Evolutionary conservation across 2,888 invertebrate genomes (phyloP).

Genomic region (Tenodera sinensis): DNA sequence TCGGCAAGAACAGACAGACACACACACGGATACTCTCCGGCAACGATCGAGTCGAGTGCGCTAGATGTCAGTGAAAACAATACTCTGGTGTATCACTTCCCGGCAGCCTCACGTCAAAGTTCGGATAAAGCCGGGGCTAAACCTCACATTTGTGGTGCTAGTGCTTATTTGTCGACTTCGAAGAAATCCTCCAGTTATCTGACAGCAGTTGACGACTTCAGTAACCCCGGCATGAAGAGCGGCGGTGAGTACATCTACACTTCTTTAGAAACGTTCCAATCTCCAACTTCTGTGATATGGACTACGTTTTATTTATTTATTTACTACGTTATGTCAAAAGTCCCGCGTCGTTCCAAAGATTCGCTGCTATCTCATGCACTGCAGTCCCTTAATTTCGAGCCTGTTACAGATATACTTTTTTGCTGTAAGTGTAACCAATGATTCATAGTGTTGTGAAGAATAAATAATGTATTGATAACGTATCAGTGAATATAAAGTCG

Average conservation of each 20-base stretch:
- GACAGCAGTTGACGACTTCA: background rate
- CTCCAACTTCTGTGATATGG: too few relatives aligned
- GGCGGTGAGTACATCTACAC: background rate
- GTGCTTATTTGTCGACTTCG: background rate
- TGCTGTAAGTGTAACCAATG: too few relatives aligned
- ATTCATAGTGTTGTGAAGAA: too few relatives aligned
- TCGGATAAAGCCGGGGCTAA: background rate
- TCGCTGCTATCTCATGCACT: too few relatives aligned
- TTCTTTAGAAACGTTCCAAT: too few relatives aligned
- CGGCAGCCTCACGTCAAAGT: background rate
- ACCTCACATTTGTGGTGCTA: background rate
- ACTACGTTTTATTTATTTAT: too few relatives aligned
- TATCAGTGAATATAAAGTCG: too few relatives aligned
- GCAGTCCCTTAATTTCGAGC: too few relatives aligned
- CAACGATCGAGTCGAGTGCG: background rate
- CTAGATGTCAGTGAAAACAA: slow-evolving; percentile 5
- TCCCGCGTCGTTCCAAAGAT: too few relatives aligned
- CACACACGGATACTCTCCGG: background rate
- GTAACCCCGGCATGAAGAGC: background rate
- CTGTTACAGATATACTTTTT: too few relatives aligned
- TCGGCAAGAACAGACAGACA: background rate
- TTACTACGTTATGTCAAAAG: too few relatives aligned
- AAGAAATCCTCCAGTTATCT: background rate
- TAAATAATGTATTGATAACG: too few relatives aligned
- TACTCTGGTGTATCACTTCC: background rate